Base-by-base conservation (phyloP, 2,888 invertebrate species). In the Tachystola acroxantha region DNA sequence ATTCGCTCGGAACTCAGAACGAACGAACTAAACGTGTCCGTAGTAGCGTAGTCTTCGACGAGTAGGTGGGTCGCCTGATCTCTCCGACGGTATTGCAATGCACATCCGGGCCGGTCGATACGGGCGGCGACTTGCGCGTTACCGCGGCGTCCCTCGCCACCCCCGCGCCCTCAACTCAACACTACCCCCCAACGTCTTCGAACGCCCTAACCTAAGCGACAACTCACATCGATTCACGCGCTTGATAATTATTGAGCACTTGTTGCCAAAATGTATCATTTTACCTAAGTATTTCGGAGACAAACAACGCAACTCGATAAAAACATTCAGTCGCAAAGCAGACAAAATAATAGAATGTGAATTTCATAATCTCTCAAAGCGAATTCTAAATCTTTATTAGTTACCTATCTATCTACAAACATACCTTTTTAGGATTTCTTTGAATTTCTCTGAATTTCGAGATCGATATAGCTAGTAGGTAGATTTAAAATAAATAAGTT, bases 41-140 rank as follows among this genome's bases (percentile, higher is more conserved):
- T 57, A 50, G 55, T 64, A 50, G 48, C 57, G 56, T 57, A 50
- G 55, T 64, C 57, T 64, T 64, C 62, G 63, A 64, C 61, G 58
- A 64, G 66, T 66, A 72, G 71, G 69, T 70, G 62, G 65, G 66
- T 63, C 67, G 75, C 53, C 54, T 64, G 79, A 76, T 79, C 73
- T 77, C 77, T 72, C 70, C 64, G 65, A 43, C 70, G 62, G 67
- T 65, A 72, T 71, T 65, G 77, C 80, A 63, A 72, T 80, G 81
- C 81, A 82, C 73, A 82, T 80, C 82, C 82, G 82, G 79, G 73
- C 69, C 80, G 84, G 84, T 85, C 85, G 85, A 84, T 85, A 85
- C 75, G 60, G 63, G 54, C 64, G 65, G 59, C 76, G 84, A 84
- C 77, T 81, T 85, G 84, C 84, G 84, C 84, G 72, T 58, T 76